Evolutionary conservation across 2,888 invertebrate genomes (phyloP).

Genomic region (Caenorhabditis panamensis): DNA sequence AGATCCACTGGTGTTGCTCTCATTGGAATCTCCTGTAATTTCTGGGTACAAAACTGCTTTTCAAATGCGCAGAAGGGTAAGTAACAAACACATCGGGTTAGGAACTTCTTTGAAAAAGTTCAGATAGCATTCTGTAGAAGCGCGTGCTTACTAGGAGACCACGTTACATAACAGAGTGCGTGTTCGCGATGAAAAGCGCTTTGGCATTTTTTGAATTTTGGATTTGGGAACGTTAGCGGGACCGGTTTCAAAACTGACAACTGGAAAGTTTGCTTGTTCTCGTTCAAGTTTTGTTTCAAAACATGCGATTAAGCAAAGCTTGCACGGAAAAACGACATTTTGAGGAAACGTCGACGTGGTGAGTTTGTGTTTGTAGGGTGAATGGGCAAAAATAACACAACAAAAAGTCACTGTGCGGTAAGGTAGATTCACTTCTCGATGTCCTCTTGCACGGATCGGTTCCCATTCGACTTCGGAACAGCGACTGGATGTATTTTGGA

Average conservation of each 20-base stretch:
- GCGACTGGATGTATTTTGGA: conserved; percentile 80
- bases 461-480: conserved; percentile 81
- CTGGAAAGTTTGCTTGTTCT: no score
- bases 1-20: conserved; percentile 78
- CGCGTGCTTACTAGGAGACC: conserved; percentile 32
- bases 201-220: not conserved
- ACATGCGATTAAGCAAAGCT: conserved; percentile 44
- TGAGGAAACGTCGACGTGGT: conserved; percentile 25
- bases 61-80: conserved; percentile 28
- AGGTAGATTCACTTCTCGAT: conserved; percentile 67
- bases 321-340: conserved; percentile 18
- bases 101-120: conserved; percentile 6
- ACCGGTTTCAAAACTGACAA: no score
- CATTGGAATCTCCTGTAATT: conserved; percentile 76
- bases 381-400: conserved; percentile 38
- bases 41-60: no score
- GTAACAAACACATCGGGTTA: conserved; percentile 54
- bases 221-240: not conserved
- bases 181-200: conserved; percentile 23
- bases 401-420: conserved; percentile 64
- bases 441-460: conserved; percentile 80
- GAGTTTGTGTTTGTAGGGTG: conserved; percentile 10
- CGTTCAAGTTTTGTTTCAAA: not conserved
- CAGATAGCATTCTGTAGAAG: conserved; percentile 31
- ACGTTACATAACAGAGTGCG: conserved; percentile 54